phyloP scores from a whole-genome alignment of 1,140 invertebrate species.

The Argopecten irradians region DNA sequence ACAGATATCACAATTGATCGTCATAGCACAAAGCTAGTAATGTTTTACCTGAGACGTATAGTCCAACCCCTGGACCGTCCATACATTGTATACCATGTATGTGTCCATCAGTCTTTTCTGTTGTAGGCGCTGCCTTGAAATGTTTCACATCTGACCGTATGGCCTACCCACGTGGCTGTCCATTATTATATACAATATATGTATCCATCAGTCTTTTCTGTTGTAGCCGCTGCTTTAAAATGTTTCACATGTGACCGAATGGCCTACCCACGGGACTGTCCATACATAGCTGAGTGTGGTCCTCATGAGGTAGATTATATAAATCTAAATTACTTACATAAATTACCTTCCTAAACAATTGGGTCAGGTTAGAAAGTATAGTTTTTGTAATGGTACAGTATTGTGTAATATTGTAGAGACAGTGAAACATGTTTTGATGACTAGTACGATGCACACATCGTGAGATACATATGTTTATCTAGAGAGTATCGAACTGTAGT shows the following conservation, averaged over 20 bases:
- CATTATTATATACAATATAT: too few species aligned
- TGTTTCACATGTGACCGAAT: constrained; percentile 41
- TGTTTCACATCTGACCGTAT: too few species aligned
- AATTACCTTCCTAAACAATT: constrained; percentile 34
- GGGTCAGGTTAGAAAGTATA: constrained; percentile 31
- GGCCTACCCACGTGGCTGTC: too few species aligned
- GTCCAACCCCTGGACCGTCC: too few species aligned
- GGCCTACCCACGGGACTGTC: constrained; percentile 37
- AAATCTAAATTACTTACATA: constrained; percentile 33
- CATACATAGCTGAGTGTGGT: constrained; percentile 27
- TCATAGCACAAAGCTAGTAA: too few species aligned
- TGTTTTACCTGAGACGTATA: too few species aligned
- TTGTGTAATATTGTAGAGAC: not conserved
- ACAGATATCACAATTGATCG: too few species aligned
- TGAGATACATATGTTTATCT: not conserved
- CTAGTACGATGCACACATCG: not conserved
- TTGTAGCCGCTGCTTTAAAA: not conserved
- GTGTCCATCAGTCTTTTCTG: not conserved
- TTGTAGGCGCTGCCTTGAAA: not conserved
- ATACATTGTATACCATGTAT: too few species aligned
- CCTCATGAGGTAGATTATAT: constrained; percentile 31
- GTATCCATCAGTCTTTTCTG: not conserved
- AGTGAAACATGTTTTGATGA: too few species aligned
- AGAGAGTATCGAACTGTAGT: not conserved
- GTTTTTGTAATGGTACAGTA: constrained; percentile 31